Evolutionary conservation across 2,888 invertebrate species (phyloP), one percentile per base, ranked within the genome.

Genomic region (Andrena dorsata): DNA sequence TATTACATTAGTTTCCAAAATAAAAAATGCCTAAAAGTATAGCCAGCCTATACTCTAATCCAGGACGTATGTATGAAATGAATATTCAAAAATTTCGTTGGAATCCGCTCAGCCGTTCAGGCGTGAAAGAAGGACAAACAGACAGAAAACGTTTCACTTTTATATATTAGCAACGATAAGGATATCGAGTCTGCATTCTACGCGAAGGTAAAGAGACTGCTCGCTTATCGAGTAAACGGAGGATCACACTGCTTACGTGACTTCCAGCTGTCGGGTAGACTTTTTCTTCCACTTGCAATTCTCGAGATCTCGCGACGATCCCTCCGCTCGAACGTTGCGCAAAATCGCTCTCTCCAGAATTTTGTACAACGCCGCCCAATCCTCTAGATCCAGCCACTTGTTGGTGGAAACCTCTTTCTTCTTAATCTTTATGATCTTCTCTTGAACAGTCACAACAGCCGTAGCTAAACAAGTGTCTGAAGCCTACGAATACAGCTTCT

Each of bases 321-420:
- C 68, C 13, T 83, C 69, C 2, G 20, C 61, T 16, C 76, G 85
- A 32, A 82, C 80, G 35, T 91, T 90, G 8, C 88, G 88, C 30
- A 90, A 76, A 70, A 91, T 76, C 10, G 91, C 92, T 68, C 86
- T 90, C 35, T 91, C 86, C 76, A 92, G 60, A 70, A 92, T 88
- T 68, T 88, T 87, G 26, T 92, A 92, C 0, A 92, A 53, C 0
- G 90, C 88, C 5, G 86, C 84, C 92, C 92, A 92, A 53, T 92
- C 92, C 73, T 91, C 91, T 2, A 91, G 63, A 72, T 88, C 86
- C 51, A 92, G 85, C 92, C 92, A 92, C 69, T 92, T 92, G 74
- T 92, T 92, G 0, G 92, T 92, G 4, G 81, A 85, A 6, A 92
- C 84, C 63, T 87, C 87, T 69, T 84, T 90, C 35, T 87, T 88